phyloP scores from a whole-genome alignment of 37 sponge, comb jelly and placozoan genomes.

The Halisarca cf. caerulea region DNA sequence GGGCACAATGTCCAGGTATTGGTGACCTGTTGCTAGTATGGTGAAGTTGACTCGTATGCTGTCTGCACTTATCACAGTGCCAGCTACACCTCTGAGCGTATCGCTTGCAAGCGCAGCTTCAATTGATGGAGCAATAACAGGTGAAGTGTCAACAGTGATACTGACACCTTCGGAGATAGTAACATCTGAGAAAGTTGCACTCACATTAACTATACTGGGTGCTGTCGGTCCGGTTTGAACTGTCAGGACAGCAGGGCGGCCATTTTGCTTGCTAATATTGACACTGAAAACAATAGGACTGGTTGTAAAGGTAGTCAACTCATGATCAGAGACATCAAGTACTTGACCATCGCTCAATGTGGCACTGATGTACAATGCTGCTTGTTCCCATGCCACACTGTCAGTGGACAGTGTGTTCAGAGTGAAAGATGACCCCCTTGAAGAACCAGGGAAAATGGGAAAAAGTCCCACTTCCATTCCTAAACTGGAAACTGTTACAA shows the following conservation, averaged over 20 bases:
- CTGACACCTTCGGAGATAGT: background rate
- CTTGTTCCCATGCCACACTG: slow-evolving; percentile 47
- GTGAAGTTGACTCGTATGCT: slow-evolving; percentile 1
- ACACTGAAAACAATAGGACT: background rate
- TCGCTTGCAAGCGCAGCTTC: slow-evolving; percentile 19
- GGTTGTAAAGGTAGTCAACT: background rate
- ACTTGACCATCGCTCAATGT: background rate
- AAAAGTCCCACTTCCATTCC: slow-evolving; percentile 27
- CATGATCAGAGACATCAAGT: slow-evolving; percentile 16
- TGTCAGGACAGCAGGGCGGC: slow-evolving; percentile 13
- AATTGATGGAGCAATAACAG: slow-evolving; percentile 6
- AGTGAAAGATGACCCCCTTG: background rate
- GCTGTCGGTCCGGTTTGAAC: background rate
- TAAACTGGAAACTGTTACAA: slow-evolving; percentile 21
- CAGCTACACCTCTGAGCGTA: slow-evolving; percentile 39
- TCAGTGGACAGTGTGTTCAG: slow-evolving; percentile 21
- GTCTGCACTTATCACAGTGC: background rate
- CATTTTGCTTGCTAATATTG: background rate
- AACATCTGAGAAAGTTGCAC: slow-evolving; percentile 16
- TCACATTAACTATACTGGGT: background rate
- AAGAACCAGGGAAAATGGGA: slow-evolving; percentile 47
- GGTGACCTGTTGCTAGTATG: background rate
- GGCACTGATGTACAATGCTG: slow-evolving; percentile 3
- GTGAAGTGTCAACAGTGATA: background rate
- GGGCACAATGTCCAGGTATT: background rate